phyloP scores from a whole-genome alignment of 2,888 invertebrate genomes.

The Camponotus fellah region DNA sequence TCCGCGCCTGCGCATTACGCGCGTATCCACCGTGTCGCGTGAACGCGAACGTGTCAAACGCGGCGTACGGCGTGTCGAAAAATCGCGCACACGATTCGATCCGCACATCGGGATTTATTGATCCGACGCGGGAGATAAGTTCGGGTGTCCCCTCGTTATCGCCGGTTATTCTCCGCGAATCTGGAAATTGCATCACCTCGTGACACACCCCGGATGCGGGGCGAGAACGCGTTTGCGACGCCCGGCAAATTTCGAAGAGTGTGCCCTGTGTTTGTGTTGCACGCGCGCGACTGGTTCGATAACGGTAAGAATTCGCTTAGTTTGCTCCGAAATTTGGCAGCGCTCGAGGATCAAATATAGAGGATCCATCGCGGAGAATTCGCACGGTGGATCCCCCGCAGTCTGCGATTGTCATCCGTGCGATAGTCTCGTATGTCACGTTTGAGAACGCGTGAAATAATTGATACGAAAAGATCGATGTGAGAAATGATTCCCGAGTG shows the following conservation, averaged over 20 bases:
- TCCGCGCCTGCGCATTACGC: neutral
- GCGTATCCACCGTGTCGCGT: neutral
- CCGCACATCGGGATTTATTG: neutral
- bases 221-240: neutral
- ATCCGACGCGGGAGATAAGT: neutral
- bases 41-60: neutral
- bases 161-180: neutral
- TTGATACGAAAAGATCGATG: neutral
- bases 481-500: neutral
- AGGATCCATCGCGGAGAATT: neutral
- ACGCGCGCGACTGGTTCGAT: neutral
- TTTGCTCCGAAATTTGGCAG: neutral
- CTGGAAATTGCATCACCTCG: constrained; percentile 8
- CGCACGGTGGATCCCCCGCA: no score
- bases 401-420: neutral
- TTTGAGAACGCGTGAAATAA: neutral
- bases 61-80: neutral
- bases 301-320: constrained; percentile 7
- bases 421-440: neutral
- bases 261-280: neutral
- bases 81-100: neutral
- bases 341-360: neutral
- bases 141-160: neutral
- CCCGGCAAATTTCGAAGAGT: constrained; percentile 51
- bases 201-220: neutral